Percentiles rank a stretch among this genome's conserved stretches.
These are phyloP conservation scores for Halocynthia roretzi DNA, from an alignment of 23 tunicate species.

Conservation along the genomic window DNA sequence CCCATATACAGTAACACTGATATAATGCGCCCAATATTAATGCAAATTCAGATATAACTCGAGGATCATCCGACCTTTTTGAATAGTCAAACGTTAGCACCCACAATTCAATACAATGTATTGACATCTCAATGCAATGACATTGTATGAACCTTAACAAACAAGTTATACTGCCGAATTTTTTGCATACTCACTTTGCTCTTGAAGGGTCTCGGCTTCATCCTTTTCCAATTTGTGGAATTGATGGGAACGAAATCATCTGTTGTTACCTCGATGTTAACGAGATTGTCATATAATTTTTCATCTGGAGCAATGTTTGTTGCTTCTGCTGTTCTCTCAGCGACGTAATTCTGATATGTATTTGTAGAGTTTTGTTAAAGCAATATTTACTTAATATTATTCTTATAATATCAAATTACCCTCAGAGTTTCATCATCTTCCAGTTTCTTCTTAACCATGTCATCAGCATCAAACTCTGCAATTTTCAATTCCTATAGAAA, in stretches of 20 bases:
- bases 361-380: neutral
- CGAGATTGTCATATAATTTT: conserved; percentile 31
- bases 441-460: conserved; percentile 41
- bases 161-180: neutral
- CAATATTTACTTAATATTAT: too few relatives aligned
- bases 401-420: conserved; percentile 14
- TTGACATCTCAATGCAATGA: too few relatives aligned
- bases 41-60: neutral
- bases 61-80: neutral
- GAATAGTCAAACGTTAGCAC: neutral
- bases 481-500: conserved; percentile 51
- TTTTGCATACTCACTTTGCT: neutral
- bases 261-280: conserved; percentile 38
- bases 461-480: conserved; percentile 50
- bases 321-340: conserved; percentile 54
- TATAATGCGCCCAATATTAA: neutral
- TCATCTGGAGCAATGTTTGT: conserved; percentile 81
- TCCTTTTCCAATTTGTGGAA: conserved; percentile 17
- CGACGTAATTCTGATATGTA: conserved; percentile 30
- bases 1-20: too few relatives aligned
- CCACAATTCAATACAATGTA: too few relatives aligned
- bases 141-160: too few relatives aligned
- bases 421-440: conserved; percentile 29
- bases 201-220: conserved; percentile 15
- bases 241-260: neutral